Conservation (phyloP, 1,140 invertebrate species). For the Oryctes rhinoceros region DNA sequence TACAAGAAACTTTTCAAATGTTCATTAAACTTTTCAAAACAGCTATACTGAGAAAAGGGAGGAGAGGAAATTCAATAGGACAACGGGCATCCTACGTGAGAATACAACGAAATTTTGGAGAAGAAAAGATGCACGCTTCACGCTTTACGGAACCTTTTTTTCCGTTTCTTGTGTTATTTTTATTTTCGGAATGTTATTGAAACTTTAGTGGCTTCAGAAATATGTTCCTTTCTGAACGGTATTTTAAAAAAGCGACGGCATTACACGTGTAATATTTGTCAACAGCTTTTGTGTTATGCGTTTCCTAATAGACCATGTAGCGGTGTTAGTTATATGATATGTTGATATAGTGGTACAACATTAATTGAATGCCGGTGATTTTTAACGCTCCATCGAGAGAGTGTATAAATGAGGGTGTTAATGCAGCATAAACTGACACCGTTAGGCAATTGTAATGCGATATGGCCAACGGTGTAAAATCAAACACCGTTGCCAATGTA, state of each 20-base stretch:
- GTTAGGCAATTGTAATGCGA: slow-evolving; percentile 25
- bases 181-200: too few relatives aligned
- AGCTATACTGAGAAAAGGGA: background rate
- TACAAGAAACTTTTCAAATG: background rate
- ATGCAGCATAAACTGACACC: slow-evolving; percentile 32
- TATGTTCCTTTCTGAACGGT: too few relatives aligned
- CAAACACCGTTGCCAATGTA: background rate
- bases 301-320: background rate
- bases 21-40: background rate
- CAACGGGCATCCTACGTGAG: too few relatives aligned
- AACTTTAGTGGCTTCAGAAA: too few relatives aligned
- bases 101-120: too few relatives aligned
- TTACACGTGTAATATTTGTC: too few relatives aligned
- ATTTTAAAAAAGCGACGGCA: too few relatives aligned
- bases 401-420: slow-evolving; percentile 24
- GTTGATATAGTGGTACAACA: background rate
- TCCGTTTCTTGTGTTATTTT: too few relatives aligned
- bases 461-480: slow-evolving; percentile 19
- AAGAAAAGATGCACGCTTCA: too few relatives aligned
- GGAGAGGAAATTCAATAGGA: background rate
- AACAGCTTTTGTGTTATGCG: too few relatives aligned
- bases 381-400: slow-evolving; percentile 12
- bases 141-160: too few relatives aligned
- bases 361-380: slow-evolving; percentile 18
- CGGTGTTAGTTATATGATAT: too few relatives aligned